Evolutionary conservation across 1,140 invertebrate species (phyloP).

Genomic region (Zaprionus africanus): DNA sequence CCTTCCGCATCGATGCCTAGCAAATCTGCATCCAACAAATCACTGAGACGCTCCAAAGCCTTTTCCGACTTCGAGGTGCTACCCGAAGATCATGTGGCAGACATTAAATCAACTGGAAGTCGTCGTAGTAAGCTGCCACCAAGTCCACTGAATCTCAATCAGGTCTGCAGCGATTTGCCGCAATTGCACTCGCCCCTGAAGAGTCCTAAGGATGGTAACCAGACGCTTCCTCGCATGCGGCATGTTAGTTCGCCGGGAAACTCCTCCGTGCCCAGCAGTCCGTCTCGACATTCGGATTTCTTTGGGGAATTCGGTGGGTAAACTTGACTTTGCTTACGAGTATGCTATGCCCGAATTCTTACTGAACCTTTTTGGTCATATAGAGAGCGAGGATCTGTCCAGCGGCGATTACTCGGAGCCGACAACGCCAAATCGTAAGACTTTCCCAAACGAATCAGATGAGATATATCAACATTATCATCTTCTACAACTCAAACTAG

Average conservation of each 20-base stretch:
- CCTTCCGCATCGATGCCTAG: slow-evolving; percentile 39
- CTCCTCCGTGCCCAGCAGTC: slow-evolving; percentile 89
- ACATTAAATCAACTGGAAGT: slow-evolving; percentile 64
- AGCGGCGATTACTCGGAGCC: slow-evolving; percentile 83
- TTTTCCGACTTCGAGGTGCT: slow-evolving; percentile 79
- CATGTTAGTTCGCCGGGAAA: slow-evolving; percentile 71
- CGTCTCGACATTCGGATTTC: slow-evolving; percentile 87
- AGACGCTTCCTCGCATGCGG: slow-evolving; percentile 59
- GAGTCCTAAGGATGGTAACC: slow-evolving; percentile 72
- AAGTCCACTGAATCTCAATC: slow-evolving; percentile 76
- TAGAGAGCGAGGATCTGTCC: slow-evolving; percentile 83
- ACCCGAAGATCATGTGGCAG: slow-evolving; percentile 78
- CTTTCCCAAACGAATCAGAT: slow-evolving; percentile 78
- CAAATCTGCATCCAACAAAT: slow-evolving; percentile 77
- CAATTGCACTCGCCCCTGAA: slow-evolving; percentile 71
- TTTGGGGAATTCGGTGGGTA: slow-evolving; percentile 83
- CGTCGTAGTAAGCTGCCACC: slow-evolving; percentile 67
- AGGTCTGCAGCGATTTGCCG: slow-evolving; percentile 78
- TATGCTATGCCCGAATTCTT: neutral
- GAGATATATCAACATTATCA: slow-evolving; percentile 87
- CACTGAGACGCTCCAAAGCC: slow-evolving; percentile 69
- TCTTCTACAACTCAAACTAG: slow-evolving; percentile 88
- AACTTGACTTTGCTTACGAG: neutral
- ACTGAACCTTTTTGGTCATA: neutral
- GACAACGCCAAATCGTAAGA: slow-evolving; percentile 75